phyloP scores from a whole-genome alignment of 2,797 vertebrate genomes.

The Intellagama lesueurii region DNA sequence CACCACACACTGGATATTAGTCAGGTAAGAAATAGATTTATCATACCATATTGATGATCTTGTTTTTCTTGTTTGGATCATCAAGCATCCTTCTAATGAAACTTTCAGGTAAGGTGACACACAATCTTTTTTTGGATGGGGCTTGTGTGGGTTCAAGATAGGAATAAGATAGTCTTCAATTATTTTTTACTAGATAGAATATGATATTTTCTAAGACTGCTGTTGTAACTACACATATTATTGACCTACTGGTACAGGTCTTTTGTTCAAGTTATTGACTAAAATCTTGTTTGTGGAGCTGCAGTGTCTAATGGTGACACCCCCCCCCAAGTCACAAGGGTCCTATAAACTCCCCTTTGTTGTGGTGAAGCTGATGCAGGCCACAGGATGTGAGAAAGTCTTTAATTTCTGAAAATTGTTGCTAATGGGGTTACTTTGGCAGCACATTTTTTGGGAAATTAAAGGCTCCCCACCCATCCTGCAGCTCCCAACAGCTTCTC shows the following conservation, averaged over 20 bases:
- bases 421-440: too few relatives aligned
- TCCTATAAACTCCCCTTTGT: neutral
- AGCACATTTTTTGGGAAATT: too few relatives aligned
- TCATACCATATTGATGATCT: neutral
- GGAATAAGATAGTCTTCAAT: neutral
- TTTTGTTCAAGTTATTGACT: too few relatives aligned
- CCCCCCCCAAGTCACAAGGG: neutral
- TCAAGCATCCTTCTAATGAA: neutral
- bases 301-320: neutral
- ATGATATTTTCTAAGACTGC: neutral
- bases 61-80: neutral
- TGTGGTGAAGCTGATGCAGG: too few relatives aligned
- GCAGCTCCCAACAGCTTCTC: too few relatives aligned
- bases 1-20: neutral
- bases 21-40: neutral
- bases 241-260: neutral
- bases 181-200: neutral
- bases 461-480: too few relatives aligned
- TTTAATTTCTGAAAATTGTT: too few relatives aligned
- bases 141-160: neutral
- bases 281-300: neutral
- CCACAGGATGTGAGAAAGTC: too few relatives aligned
- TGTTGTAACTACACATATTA: too few relatives aligned
- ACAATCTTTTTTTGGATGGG: neutral
- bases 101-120: neutral